Conservation (phyloP, 2,113 vertebrate genomes). For the Gavialis gangeticus region DNA sequence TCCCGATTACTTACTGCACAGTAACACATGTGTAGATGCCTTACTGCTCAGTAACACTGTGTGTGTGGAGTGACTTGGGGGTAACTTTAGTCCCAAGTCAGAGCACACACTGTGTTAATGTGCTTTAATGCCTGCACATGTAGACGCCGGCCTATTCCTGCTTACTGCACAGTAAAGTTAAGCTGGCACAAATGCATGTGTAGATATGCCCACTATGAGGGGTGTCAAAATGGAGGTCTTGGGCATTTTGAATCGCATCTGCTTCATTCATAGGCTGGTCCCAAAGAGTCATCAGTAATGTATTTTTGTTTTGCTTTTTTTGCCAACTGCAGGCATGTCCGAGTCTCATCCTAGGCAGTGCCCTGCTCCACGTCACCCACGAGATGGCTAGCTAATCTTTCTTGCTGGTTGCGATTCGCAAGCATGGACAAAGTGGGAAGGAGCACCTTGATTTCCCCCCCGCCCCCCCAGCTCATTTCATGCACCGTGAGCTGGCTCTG, state of each 20-base stretch:
- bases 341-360: neutral
- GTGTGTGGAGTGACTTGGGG: no score
- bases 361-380: constrained; percentile 33
- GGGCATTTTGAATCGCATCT: neutral
- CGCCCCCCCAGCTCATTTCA: neutral
- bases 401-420: neutral
- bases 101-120: no score
- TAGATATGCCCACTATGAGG: neutral
- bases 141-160: no score
- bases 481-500: neutral
- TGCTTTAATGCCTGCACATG: no score
- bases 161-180: no score
- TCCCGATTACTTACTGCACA: no score
- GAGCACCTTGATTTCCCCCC: neutral
- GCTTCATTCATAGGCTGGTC: neutral
- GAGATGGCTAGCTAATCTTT: constrained; percentile 30
- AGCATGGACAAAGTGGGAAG: neutral
- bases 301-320: no score
- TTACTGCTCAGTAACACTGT: no score
- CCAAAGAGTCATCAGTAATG: neutral
- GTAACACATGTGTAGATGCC: no score
- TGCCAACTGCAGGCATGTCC: neutral
- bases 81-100: no score
- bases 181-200: no score
- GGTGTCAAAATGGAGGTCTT: neutral